Percentiles rank a stretch among this genome's conserved stretches.
Conservation (phyloP, 2,888 invertebrate genomes). For the Nipponacmea schrenckii region DNA sequence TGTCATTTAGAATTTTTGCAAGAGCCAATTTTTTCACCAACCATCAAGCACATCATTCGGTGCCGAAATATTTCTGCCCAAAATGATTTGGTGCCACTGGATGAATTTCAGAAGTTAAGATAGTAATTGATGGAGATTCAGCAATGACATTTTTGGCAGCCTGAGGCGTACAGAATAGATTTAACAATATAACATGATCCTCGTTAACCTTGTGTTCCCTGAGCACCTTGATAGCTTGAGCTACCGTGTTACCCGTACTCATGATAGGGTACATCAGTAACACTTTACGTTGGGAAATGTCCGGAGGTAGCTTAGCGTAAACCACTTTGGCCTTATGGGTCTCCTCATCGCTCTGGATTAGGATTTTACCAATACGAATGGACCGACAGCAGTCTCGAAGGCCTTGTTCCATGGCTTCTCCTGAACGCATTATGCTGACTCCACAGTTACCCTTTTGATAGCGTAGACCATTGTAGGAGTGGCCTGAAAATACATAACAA, state of each 20-base stretch:
- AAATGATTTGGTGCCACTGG: conserved; percentile 97
- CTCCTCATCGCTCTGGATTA: conserved; percentile 95
- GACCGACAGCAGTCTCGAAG: conserved; percentile 95
- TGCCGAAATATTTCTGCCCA: conserved; percentile 98
- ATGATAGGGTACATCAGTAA: conserved; percentile 98
- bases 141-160: conserved; percentile 62
- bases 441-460: conserved; percentile 99
- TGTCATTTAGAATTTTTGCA: no score
- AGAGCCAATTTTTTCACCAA: no score
- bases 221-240: conserved; percentile 90
- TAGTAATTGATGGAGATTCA: conserved; percentile 77
- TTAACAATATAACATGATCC: conserved; percentile 94
- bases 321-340: conserved; percentile 96
- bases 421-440: conserved; percentile 88
- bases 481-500: conserved; percentile 71
- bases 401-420: conserved; percentile 90
- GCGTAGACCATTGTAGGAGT: conserved; percentile 88
- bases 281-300: conserved; percentile 87
- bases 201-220: conserved; percentile 94
- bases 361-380: conserved; percentile 97
- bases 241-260: conserved; percentile 98
- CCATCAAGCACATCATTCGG: conserved; percentile 75
- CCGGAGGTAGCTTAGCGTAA: conserved; percentile 95
- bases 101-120: conserved; percentile 94
- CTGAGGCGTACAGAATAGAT: conserved; percentile 92